phyloP scores from a whole-genome alignment of 2,888 invertebrate genomes.

The Imbricaverruca yamaguchii region DNA sequence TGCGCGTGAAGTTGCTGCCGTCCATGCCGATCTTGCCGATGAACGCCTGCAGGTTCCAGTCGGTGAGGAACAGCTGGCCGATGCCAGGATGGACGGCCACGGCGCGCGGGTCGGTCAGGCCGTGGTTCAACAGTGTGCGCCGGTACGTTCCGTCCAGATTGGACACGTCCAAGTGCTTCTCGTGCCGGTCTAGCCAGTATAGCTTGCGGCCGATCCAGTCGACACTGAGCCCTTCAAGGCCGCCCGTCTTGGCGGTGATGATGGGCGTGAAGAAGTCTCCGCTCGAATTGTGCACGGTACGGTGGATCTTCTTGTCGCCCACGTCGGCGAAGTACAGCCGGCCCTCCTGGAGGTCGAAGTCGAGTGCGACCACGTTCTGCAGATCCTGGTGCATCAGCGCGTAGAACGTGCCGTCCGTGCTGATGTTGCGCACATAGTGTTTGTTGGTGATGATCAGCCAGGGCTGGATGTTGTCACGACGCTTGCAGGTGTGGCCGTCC shows the following conservation, averaged over 20 bases:
- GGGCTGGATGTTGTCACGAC: slow-evolving; percentile 67
- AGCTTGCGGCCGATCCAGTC: slow-evolving; percentile 95
- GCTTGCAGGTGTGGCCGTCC: slow-evolving; percentile 84
- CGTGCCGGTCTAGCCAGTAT: slow-evolving; percentile 94
- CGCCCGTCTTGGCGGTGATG: slow-evolving; percentile 86
- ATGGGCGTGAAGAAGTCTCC: slow-evolving; percentile 48
- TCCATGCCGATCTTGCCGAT: slow-evolving; percentile 97
- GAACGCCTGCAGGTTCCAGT: slow-evolving; percentile 92
- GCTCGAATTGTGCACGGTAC: slow-evolving; percentile 48
- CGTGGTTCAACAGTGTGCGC: slow-evolving; percentile 71
- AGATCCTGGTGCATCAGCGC: slow-evolving; percentile 81
- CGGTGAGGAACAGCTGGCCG: slow-evolving; percentile 88
- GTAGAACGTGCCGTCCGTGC: slow-evolving; percentile 75
- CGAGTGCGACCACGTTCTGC: slow-evolving; percentile 92
- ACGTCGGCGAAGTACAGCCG: slow-evolving; percentile 95
- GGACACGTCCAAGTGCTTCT: slow-evolving; percentile 89
- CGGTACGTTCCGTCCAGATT: slow-evolving; percentile 86
- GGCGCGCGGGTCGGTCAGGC: slow-evolving; percentile 88
- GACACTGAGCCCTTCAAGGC: slow-evolving; percentile 92
- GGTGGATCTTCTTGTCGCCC: slow-evolving; percentile 85
- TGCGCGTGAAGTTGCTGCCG: slow-evolving; percentile 78
- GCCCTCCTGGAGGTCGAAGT: slow-evolving; percentile 76
- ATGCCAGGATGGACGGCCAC: slow-evolving; percentile 90
- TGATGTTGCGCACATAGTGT: slow-evolving; percentile 94
- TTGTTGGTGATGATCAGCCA: slow-evolving; percentile 95